phyloP scores from a whole-genome alignment of 2,797 vertebrate genomes.

The Catostomus latipinnis region DNA sequence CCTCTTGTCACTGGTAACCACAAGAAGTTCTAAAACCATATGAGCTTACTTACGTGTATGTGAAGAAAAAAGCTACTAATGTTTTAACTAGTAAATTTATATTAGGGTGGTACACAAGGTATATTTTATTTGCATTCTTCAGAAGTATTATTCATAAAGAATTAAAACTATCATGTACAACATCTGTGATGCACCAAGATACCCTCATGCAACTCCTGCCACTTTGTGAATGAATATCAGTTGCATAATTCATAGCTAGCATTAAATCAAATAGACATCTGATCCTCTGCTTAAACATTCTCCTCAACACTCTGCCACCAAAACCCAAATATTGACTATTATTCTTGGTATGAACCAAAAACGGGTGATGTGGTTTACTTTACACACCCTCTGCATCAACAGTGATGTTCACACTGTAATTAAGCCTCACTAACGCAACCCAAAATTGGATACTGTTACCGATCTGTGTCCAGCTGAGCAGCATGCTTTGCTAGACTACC shows the following conservation, averaged over 20 bases:
- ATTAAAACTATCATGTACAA: no score
- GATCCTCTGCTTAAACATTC: neutral
- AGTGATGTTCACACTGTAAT: constrained; percentile 4
- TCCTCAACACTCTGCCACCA: neutral
- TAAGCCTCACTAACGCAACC: neutral
- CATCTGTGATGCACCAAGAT: neutral
- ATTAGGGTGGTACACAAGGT: neutral
- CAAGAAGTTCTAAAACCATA: constrained; percentile 60
- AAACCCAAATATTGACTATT: neutral
- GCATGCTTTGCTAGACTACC: constrained; percentile 18
- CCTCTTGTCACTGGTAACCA: constrained; percentile 62
- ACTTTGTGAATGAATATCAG: neutral
- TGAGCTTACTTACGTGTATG: neutral
- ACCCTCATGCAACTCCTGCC: neutral
- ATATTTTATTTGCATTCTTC: neutral
- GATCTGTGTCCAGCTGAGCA: constrained; percentile 44
- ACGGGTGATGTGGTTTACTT: neutral
- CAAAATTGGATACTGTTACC: constrained; percentile 43
- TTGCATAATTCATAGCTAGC: neutral
- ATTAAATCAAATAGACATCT: neutral
- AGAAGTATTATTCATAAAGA: no score
- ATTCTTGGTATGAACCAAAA: neutral
- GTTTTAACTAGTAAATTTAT: neutral
- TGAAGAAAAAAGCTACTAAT: neutral
- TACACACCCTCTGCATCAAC: constrained; percentile 15